Evolutionary conservation across 2,113 vertebrate species (phyloP).

Genomic region (Chrysemys picta): DNA sequence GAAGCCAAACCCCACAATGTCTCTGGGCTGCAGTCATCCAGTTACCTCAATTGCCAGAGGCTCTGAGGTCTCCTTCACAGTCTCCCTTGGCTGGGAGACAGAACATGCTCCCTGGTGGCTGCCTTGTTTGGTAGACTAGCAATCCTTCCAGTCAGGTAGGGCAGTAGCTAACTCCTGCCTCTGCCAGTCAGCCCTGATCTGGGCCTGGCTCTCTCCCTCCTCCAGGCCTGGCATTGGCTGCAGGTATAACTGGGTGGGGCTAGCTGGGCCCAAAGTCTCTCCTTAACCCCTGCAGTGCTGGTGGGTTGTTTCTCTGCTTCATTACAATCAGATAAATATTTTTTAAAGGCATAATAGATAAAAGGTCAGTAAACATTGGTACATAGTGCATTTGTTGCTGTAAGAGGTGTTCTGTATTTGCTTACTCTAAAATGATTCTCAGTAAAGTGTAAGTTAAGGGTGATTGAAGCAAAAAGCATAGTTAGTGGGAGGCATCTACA

Average conservation of each 20-base stretch:
- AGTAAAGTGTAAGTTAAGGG: not conserved
- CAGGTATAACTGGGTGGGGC: not conserved
- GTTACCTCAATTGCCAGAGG: not conserved
- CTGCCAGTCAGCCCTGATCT: not conserved
- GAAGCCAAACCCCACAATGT: not conserved
- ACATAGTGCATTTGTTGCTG: not conserved
- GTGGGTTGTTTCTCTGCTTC: not conserved
- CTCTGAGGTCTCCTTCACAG: not conserved
- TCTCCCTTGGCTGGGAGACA: not conserved
- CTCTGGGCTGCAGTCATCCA: not conserved
- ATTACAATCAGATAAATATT: not conserved
- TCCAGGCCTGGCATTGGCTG: not conserved
- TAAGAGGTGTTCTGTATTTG: not conserved
- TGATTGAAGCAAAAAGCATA: not conserved
- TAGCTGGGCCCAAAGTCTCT: not conserved
- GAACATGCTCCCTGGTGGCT: not conserved
- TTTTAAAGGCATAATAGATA: not conserved
- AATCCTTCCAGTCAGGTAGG: not conserved
- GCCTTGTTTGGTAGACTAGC: not conserved
- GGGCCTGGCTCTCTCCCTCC: not conserved
- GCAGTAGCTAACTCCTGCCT: not conserved
- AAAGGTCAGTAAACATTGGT: not conserved
- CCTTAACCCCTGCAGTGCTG: not conserved
- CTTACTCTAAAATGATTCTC: not conserved
- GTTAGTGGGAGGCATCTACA: not conserved